Percentiles rank a stretch among this genome's conserved stretches.
Evolutionary conservation across 2,113 vertebrate species (phyloP).

Genomic region (Progne subis): DNA sequence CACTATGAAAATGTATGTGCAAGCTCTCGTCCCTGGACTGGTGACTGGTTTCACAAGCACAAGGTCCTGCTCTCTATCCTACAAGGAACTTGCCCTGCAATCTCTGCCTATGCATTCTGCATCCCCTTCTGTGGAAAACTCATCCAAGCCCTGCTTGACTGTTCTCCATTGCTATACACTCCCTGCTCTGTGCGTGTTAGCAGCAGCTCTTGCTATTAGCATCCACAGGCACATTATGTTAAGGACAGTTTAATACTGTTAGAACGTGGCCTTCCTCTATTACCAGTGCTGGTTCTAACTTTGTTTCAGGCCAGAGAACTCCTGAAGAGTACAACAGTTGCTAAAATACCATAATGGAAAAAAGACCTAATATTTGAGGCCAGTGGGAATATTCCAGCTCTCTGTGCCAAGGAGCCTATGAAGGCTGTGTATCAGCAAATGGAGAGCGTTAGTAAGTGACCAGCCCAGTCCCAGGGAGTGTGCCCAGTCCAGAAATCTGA

Average conservation of each 20-base stretch:
- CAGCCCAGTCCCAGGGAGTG: not conserved
- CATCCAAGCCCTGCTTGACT: not conserved
- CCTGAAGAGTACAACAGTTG: slow-evolving; percentile 13
- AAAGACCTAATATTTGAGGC: slow-evolving; percentile 38
- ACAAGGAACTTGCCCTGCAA: not conserved
- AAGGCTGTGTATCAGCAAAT: not conserved
- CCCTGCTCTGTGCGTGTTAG: not conserved
- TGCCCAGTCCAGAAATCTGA: not conserved
- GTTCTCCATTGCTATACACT: not conserved
- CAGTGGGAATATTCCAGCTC: slow-evolving; percentile 34
- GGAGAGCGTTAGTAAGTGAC: slow-evolving; percentile 42
- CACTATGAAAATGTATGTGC: not conserved
- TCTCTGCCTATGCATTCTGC: not conserved
- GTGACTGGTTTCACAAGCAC: not conserved
- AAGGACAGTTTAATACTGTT: not conserved
- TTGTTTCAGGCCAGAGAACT: slow-evolving; percentile 19
- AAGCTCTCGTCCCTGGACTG: not conserved
- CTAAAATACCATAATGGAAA: slow-evolving; percentile 44
- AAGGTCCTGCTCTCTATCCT: not conserved
- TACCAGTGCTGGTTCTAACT: not conserved
- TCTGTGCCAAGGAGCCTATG: slow-evolving; percentile 3
- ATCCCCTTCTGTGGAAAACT: not conserved
- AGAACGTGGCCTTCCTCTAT: not conserved
- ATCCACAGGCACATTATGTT: not conserved
- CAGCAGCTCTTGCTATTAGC: not conserved